Percentiles rank a stretch among this genome's conserved stretches.
These are phyloP conservation scores for Mesorhabditis belari DNA, from an alignment of 2,888 invertebrate species.

Conservation along the genomic window DNA sequence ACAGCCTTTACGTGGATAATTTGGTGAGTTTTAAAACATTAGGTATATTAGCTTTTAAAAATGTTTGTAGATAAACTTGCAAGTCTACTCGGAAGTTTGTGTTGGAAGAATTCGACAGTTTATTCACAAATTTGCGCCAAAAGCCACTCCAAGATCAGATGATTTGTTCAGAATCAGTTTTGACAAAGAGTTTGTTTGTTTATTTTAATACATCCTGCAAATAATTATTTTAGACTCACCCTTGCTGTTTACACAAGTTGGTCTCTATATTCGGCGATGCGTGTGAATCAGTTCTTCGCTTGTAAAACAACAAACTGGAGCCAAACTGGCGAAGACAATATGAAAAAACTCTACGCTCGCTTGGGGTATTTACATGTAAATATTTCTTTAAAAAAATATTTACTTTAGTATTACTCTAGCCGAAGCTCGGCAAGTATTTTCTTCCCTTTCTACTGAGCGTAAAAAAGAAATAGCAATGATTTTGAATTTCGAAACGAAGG, in stretches of 20 bases:
- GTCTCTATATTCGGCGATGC: slow-evolving; percentile 41
- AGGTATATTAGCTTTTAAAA: not conserved
- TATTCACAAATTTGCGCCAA: slow-evolving; percentile 22
- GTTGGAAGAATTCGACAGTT: slow-evolving; percentile 37
- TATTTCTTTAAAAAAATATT: not conserved
- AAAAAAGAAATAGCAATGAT: slow-evolving; percentile 32
- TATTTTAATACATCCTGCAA: too few species aligned
- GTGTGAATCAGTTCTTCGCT: slow-evolving; percentile 36
- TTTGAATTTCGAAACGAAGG: slow-evolving; percentile 33
- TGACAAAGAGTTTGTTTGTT: slow-evolving; percentile 36
- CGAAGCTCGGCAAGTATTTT: slow-evolving; percentile 39
- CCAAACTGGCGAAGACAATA: slow-evolving; percentile 38
- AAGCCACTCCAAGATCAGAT: slow-evolving; percentile 32
- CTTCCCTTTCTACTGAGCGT: slow-evolving; percentile 30
- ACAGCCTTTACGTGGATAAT: slow-evolving; percentile 33
- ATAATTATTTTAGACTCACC: slow-evolving; percentile 32
- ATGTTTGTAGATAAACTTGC: slow-evolving; percentile 30
- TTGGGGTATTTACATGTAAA: slow-evolving; percentile 11
- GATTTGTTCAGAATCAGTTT: slow-evolving; percentile 38
- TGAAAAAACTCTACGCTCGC: slow-evolving; percentile 30
- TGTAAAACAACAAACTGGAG: slow-evolving; percentile 44
- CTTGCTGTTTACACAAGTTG: slow-evolving; percentile 44
- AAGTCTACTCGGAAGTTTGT: slow-evolving; percentile 35
- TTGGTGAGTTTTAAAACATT: too few species aligned
- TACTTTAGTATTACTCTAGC: slow-evolving; percentile 40